Conservation (phyloP, 2,888 invertebrate genomes). For the Podabrus alpinus region DNA sequence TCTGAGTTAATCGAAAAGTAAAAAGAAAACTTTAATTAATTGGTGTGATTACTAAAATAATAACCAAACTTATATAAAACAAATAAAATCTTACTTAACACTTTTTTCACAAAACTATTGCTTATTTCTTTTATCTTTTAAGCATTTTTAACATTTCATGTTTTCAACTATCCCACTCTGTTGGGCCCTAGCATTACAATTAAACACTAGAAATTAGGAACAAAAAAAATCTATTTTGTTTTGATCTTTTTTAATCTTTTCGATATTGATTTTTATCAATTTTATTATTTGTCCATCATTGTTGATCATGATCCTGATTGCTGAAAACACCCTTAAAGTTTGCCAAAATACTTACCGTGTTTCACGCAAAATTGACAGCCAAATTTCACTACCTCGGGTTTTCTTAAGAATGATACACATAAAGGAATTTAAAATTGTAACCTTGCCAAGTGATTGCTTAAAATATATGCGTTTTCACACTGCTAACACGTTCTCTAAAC, state of each 20-base stretch:
- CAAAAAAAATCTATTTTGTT: no score
- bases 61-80: not conserved
- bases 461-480: not conserved
- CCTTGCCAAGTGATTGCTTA: not conserved
- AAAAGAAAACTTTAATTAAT: not conserved
- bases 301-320: not conserved
- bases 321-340: not conserved
- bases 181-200: not conserved
- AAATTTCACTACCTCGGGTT: not conserved
- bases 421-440: not conserved
- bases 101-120: not conserved
- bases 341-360: not conserved
- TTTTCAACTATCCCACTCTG: not conserved
- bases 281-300: not conserved
- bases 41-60: not conserved
- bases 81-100: not conserved
- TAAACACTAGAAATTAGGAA: no score
- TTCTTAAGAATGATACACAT: not conserved
- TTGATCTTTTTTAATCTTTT: not conserved
- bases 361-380: not conserved
- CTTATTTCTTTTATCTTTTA: not conserved
- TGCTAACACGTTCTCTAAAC: not conserved
- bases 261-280: not conserved
- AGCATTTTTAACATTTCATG: not conserved
- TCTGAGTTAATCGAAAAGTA: not conserved